Base-by-base conservation (phyloP, 2,888 invertebrate genomes). In the Trichopoda pennipes region DNA sequence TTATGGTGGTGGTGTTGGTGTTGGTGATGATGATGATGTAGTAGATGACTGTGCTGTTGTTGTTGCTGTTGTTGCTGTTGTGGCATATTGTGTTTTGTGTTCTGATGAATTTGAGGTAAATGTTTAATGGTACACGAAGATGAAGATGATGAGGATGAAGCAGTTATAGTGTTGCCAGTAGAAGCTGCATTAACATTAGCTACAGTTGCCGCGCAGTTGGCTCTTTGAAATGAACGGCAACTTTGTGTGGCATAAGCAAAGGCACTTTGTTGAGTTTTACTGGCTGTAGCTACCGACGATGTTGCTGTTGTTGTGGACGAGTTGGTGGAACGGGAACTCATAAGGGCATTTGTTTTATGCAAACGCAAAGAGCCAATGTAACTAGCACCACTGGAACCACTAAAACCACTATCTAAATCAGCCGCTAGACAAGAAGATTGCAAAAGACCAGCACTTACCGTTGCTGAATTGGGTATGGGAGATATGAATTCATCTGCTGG, bases 331-430 rank as follows among this genome's bases (percentile, higher is more conserved):
- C 89, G 87, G 12, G 89, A 87, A 42, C 87, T 88, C 79, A 89
- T 86, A 53, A 89, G 86, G 84, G 87, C 88, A 82, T 91, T 91
- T 19, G 90, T 90, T 77, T 91, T 91, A 77, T 90, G 90, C 74
- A 91, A 87, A 77, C 95, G 92, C 85, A 95, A 91, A 89, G 94
- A 94, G 79, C 95, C 95, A 12, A 94, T 94, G 91, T 95, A 95
- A 91, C 95, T 96, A 85, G 95, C 95, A 86, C 95, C 95, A 88
- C 95, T 95, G 91, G 95, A 95, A 86, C 95, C 95, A 91, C 96
- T 95, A 91, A 96, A 96, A 69, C 96, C 96, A 90, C 95, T 95
- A 91, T 96, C 96, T 88, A 95, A 92, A 91, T 95, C 95, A 73
- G 87, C 85, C 86, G 90, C 85, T 21, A 85, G 86, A 63, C 94